Evolutionary conservation across 2,888 invertebrate species (phyloP).

Genomic region (Epirrhoe alternata): DNA sequence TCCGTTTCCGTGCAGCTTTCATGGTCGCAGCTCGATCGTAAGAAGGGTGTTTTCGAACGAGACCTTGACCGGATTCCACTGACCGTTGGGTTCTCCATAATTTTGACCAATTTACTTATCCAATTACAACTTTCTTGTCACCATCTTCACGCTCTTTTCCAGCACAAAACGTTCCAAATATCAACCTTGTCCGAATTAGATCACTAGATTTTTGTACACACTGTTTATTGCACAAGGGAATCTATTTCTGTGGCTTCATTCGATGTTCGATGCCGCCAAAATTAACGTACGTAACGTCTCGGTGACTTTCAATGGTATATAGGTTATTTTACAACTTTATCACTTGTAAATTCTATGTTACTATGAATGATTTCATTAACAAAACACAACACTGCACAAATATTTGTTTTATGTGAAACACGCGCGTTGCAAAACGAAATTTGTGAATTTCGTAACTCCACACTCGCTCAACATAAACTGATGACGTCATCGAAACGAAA

Average conservation of each 20-base stretch:
- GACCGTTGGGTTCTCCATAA: slow-evolving; percentile 75
- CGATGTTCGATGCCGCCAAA: slow-evolving; percentile 82
- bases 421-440: slow-evolving; percentile 53
- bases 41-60: slow-evolving; percentile 88
- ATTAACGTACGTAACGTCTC: slow-evolving; percentile 70
- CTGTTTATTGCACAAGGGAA: slow-evolving; percentile 76
- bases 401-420: slow-evolving; percentile 49
- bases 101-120: slow-evolving; percentile 40
- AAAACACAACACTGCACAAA: slow-evolving; percentile 49
- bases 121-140: slow-evolving; percentile 43
- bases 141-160: slow-evolving; percentile 52
- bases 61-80: slow-evolving; percentile 88
- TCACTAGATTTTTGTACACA: slow-evolving; percentile 42
- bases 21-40: slow-evolving; percentile 84
- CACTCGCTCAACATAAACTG: slow-evolving; percentile 77
- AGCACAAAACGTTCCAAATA: slow-evolving; percentile 46
- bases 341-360: slow-evolving; percentile 19
- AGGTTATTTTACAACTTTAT: slow-evolving; percentile 38
- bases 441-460: slow-evolving; percentile 70
- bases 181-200: slow-evolving; percentile 51
- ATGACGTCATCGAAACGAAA: slow-evolving; percentile 67
- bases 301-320: slow-evolving; percentile 48
- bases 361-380: slow-evolving; percentile 24
- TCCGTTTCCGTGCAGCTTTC: slow-evolving; percentile 83
- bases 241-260: slow-evolving; percentile 81